Evolutionary conservation across 2,888 invertebrate genomes (phyloP), one percentile per base, ranked within the genome.

Genomic region (Drosophila macrospina): DNA sequence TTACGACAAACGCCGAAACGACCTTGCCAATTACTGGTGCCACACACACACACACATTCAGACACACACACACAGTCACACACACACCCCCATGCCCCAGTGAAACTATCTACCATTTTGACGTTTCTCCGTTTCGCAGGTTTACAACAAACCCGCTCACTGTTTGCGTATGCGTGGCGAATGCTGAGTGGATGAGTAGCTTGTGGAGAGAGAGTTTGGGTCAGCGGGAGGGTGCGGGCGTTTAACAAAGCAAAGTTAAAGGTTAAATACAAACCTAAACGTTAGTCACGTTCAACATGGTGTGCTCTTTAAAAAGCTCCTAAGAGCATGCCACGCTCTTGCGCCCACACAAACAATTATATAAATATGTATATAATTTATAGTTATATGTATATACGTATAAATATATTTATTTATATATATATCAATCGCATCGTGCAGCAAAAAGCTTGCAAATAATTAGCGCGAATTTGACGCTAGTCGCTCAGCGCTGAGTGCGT

Each of bases 1-100:
- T 84, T 88, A 86, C 90, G 78, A 78, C 83, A 89, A 91, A 90
- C 89, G 90, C 80, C 81, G 91, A 70, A 91, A 90, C 91, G 91
- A 90, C 90, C 90, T 90, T 90, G 90, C 89, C 89, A 88, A 90
- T 90, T 86, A 89, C 89, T 74, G 82, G 42, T 85, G 75, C 51
- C 39, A 16, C 52, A 28, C 24, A 52, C 28, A 41, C 41, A 39
- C 37, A 44, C 11, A 32, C 20, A 42, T 45, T 44, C 30, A 44
- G 20, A 44, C 45, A 24, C 5, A 15, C 30, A 47, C 15, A 59
- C 24, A 48, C 51, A 44, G 7, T 20, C 28, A 50, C n/a, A 55
- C 16, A 54, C 50, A 63, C 56, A 37, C 57, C 47, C 55, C 57
- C 56, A 48, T 32, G 52, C 36, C 50, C 42, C 30, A 5, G 11